Base-by-base conservation (phyloP, 2,888 invertebrate genomes). In the Cheilosia soror region DNA sequence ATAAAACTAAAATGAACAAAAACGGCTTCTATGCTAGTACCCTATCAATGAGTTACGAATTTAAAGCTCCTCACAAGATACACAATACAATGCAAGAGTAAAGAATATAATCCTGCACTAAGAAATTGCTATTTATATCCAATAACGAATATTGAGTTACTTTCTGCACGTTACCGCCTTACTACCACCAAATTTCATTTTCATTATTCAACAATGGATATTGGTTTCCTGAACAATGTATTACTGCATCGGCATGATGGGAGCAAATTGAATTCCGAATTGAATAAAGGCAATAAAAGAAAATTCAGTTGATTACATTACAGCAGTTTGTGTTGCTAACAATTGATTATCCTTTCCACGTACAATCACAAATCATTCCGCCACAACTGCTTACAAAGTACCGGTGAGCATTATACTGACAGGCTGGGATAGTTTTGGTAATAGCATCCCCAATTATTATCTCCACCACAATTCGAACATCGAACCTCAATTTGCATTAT, bases 241-340 rank as follows among this genome's bases (percentile, higher is more conserved):
- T 33, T 31, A n/a, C 25, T 76, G 58, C 49, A 51, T 51, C 57
- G 49, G 11, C 2, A 20, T 51, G 25, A 53, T 60, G 53, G 66
- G 4, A 27, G 42, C 33, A 76, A 76, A 76, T 76, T 76, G 68
- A 68, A 60, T 66, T 68, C 60, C 66, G 42, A 66, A 60, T 60
- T n/a, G 53, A 68, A 53, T 68, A 60, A 68, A 60, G 25, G 60
- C 53, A 76, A 68, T 68, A 68, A 76, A 60, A 60, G 58, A 44
- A 76, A 60, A 60, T 60, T 76, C 76, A 68, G 11, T 63, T 81
- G 80, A 68, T 75, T 75, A 37, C 42, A 63, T 69, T 75, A 37
- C 31, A 25, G 66, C 11, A 58, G 40, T 71, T 57, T 65, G 58
- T 51, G 53, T 72, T 15, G 53, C 63, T 29, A 37, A 9, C 58